Percentiles rank a stretch among this genome's conserved stretches.
phyloP scores from a whole-genome alignment of 2,113 vertebrate genomes.

The Eidolon helvum region DNA sequence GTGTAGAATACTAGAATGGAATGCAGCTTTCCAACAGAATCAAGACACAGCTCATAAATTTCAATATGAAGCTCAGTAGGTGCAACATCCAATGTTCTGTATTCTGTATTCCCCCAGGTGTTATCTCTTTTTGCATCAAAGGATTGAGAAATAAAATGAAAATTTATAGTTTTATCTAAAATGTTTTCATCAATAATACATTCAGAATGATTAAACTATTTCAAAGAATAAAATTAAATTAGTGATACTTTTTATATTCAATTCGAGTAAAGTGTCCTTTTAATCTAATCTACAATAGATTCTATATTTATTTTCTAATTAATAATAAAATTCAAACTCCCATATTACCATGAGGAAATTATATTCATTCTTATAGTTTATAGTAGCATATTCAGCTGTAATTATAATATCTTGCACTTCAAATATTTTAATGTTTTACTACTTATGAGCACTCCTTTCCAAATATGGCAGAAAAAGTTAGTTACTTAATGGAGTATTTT shows the following conservation, averaged over 20 bases:
- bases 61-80: not conserved
- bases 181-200: not conserved
- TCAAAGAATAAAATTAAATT: not conserved
- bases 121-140: not conserved
- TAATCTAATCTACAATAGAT: conserved; percentile 48
- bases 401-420: conserved; percentile 72
- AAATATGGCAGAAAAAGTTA: not conserved
- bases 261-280: conserved; percentile 9
- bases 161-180: conserved; percentile 1
- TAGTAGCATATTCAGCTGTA: conserved; percentile 74
- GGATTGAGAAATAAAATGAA: not conserved
- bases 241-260: not conserved
- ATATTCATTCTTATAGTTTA: conserved; percentile 62
- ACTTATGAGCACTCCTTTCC: not conserved
- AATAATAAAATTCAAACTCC: conserved; percentile 45
- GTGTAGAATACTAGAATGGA: not conserved
- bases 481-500: conserved; percentile 7
- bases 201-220: not conserved
- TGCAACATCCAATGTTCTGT: not conserved
- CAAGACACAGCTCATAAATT: not conserved
- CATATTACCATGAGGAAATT: conserved; percentile 58
- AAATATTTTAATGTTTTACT: conserved; percentile 52
- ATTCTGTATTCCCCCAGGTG: not conserved
- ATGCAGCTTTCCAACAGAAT: not conserved
- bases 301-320: conserved; percentile 48